Evolutionary conservation across 2,888 invertebrate genomes (phyloP).

Genomic region (Torymus aiolomorphi): DNA sequence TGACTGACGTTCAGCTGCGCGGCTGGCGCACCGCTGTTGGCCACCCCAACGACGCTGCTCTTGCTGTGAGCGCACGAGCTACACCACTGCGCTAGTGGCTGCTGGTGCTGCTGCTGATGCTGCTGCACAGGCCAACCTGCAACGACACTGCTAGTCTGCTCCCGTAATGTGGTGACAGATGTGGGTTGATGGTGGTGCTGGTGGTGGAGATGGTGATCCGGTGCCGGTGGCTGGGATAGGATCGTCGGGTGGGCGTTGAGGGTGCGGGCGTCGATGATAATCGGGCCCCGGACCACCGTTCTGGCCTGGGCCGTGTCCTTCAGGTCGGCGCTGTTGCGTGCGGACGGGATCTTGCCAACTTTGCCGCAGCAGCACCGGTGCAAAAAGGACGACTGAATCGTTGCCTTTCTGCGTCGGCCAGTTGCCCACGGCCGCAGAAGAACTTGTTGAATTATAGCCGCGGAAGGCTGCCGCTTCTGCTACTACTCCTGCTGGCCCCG

Average conservation of each 20-base stretch:
- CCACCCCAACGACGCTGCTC: conserved; percentile 66
- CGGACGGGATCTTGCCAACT: conserved; percentile 70
- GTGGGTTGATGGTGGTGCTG: conserved; percentile 45
- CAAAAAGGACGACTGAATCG: background rate
- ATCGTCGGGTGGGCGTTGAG: conserved; percentile 49
- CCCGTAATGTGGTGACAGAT: no score
- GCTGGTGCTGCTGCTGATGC: conserved; percentile 29
- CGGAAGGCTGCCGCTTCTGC: no score
- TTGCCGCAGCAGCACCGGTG: conserved; percentile 26
- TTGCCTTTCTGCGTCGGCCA: background rate
- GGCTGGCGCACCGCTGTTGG: conserved; percentile 66
- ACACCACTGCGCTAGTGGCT: conserved; percentile 62
- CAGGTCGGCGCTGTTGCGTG: conserved; percentile 61
- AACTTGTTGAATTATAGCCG: no score
- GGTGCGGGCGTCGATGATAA: conserved; percentile 59
- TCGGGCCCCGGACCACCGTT: conserved; percentile 63
- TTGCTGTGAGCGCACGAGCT: conserved; percentile 61
- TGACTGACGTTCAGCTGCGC: conserved; percentile 71
- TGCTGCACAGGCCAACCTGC: background rate
- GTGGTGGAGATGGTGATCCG: conserved; percentile 38
- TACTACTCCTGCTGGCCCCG: no score
- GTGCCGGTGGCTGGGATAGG: conserved; percentile 30
- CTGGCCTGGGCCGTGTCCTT: conserved; percentile 62
- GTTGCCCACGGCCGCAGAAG: no score
- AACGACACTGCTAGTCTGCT: no score